phyloP scores from a whole-genome alignment of 1,140 invertebrate species.

The Trissolcus basalis region DNA sequence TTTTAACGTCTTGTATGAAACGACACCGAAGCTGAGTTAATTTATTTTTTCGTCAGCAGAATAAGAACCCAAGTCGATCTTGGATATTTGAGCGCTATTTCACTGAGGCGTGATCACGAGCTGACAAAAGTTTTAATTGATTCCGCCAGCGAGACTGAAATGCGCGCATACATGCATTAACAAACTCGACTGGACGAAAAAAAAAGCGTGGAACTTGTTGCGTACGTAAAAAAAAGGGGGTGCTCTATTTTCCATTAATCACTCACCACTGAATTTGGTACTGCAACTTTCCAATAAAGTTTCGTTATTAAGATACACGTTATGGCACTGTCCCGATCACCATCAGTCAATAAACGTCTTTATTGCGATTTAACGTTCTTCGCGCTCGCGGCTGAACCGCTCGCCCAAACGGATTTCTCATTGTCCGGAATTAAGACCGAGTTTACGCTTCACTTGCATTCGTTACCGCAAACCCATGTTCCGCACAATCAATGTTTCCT shows the following conservation, averaged over 20 bases:
- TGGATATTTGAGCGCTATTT: too few relatives aligned
- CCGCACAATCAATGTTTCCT: conserved; percentile 12
- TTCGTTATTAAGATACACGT: conserved; percentile 38
- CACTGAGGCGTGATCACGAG: conserved; percentile 5
- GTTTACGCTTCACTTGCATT: too few relatives aligned
- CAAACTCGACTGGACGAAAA: not conserved
- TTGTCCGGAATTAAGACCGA: conserved; percentile 25
- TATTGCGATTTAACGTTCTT: conserved; percentile 52
- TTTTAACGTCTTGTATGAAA: too few relatives aligned
- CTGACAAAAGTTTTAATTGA: conserved; percentile 26
- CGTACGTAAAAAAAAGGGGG: not conserved
- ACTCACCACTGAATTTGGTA: conserved; percentile 17
- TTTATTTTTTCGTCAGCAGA: too few relatives aligned
- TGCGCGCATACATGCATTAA: not conserved
- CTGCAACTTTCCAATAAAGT: conserved; percentile 28
- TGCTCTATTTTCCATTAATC: conserved; percentile 15
- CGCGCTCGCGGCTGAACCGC: conserved; percentile 36
- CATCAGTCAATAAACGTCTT: conserved; percentile 55
- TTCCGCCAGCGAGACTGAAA: conserved; percentile 1
- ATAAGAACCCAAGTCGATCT: too few relatives aligned
- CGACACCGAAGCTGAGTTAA: too few relatives aligned
- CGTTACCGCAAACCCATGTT: conserved; percentile 25
- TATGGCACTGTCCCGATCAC: conserved; percentile 13
- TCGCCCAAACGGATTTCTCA: conserved; percentile 53
- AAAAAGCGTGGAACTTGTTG: conserved; percentile 19